Evolutionary conservation across 2,113 vertebrate species (phyloP).

Genomic region (Petromus typicus): DNA sequence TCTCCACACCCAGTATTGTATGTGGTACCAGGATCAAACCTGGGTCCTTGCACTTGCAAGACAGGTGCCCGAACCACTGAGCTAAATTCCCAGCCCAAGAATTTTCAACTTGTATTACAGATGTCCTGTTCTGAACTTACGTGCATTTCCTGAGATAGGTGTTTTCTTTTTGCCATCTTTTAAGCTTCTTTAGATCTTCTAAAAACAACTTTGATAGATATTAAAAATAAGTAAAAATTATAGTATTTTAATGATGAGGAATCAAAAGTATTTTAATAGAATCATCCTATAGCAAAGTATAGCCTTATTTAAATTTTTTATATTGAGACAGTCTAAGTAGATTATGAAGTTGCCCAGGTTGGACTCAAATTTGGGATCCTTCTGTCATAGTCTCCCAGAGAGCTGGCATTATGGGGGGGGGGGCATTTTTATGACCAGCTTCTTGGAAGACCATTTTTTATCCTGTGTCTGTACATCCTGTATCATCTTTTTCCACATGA

Average conservation of each 20-base stretch:
- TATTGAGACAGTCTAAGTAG: no score
- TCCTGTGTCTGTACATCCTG: neutral
- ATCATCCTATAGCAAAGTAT: neutral
- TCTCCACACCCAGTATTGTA: no score
- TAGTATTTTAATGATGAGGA: conserved; percentile 2
- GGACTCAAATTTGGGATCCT: neutral
- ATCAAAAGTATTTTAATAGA: neutral
- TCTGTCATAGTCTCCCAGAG: neutral
- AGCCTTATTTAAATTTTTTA: no score
- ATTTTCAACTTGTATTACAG: neutral
- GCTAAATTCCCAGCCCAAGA: no score
- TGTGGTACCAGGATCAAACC: no score
- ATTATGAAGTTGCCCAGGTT: no score
- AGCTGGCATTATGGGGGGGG: neutral
- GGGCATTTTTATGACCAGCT: neutral
- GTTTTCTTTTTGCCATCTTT: conserved; percentile 41
- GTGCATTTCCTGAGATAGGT: neutral
- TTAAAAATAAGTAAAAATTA: neutral
- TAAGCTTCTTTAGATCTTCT: neutral
- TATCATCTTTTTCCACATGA: neutral
- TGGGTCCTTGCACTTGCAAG: no score
- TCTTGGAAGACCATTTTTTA: neutral
- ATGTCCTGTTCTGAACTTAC: neutral
- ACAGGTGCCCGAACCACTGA: no score
- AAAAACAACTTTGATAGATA: neutral